A percentile compares a stretch with the other conserved stretches of the same genome.
Evolutionary conservation across 2,888 invertebrate species (phyloP).

Genomic region (Zygaena filipendulae): DNA sequence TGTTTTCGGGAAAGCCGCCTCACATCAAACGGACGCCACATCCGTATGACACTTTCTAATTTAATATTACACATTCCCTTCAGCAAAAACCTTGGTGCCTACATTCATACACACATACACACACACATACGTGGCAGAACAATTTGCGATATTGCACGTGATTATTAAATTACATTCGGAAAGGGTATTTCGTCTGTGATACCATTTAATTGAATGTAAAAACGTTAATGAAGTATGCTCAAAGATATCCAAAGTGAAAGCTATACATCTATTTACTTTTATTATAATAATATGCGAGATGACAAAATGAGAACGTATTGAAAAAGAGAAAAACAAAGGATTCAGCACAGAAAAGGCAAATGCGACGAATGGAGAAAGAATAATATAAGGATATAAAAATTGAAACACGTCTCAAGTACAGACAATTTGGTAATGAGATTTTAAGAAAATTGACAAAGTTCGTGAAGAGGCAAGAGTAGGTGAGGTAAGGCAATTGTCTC

Average conservation of each 20-base stretch:
- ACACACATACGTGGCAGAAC: too few relatives aligned
- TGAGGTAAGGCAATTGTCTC: slow-evolving; percentile 70
- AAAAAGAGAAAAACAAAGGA: too few relatives aligned
- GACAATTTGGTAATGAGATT: slow-evolving; percentile 60
- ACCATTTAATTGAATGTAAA: too few relatives aligned
- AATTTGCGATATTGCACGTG: slow-evolving; percentile 35
- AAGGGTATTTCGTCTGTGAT: slow-evolving; percentile 29
- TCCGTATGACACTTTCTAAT: slow-evolving; percentile 51
- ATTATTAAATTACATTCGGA: slow-evolving; percentile 46
- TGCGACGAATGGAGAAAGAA: too few relatives aligned
- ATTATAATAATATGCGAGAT: background rate
- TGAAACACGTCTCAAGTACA: slow-evolving; percentile 40
- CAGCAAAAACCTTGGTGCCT: slow-evolving; percentile 45
- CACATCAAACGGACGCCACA: slow-evolving; percentile 60
- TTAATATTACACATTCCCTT: slow-evolving; percentile 53
- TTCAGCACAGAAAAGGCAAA: too few relatives aligned
- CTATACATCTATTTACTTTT: background rate
- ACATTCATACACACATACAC: too few relatives aligned
- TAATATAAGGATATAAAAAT: slow-evolving; percentile 22
- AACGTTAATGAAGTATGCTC: too few relatives aligned
- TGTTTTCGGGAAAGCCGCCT: slow-evolving; percentile 37
- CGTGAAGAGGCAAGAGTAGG: slow-evolving; percentile 62
- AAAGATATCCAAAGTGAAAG: too few relatives aligned
- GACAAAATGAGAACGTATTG: too few relatives aligned
- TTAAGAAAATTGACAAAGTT: slow-evolving; percentile 66